Evolutionary conservation across 1,140 invertebrate species (phyloP).

Genomic region (Dinothrombium tinctorium): DNA sequence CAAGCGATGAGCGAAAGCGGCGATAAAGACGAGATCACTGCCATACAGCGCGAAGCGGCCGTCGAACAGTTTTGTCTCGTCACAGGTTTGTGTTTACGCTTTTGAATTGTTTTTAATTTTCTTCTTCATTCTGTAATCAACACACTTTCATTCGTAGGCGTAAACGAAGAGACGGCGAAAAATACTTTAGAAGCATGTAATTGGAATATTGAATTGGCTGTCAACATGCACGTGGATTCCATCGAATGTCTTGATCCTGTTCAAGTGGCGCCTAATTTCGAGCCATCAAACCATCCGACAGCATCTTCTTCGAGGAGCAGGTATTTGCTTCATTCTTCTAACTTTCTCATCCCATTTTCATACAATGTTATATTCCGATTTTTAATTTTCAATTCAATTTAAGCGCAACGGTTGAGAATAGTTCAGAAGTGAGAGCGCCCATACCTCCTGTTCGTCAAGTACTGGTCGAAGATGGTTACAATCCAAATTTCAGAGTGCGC

Average conservation of each 20-base stretch:
- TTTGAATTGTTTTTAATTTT: too few species aligned
- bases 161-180: conserved; percentile 17
- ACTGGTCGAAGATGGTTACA: conserved; percentile 25
- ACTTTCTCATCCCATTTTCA: too few species aligned
- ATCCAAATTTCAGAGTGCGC: conserved; percentile 9
- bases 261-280: neutral
- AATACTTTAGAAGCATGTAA: conserved; percentile 26
- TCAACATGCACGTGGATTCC: conserved; percentile 30
- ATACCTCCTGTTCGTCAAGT: conserved; percentile 37
- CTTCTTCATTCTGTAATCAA: too few species aligned
- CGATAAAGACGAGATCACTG: too few species aligned
- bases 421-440: conserved; percentile 31
- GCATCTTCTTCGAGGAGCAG: neutral
- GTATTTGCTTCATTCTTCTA: neutral
- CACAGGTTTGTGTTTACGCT: too few species aligned
- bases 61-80: too few species aligned
- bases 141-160: conserved; percentile 5
- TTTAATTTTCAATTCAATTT: neutral
- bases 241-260: conserved; percentile 1
- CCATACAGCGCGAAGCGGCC: too few species aligned
- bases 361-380: neutral
- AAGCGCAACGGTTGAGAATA: conserved; percentile 5
- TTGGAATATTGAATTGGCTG: conserved; percentile 28
- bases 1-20: too few species aligned
- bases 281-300: neutral